A percentile compares a stretch with the other conserved stretches of the same genome.
These are phyloP conservation scores for Tineola bisselliella DNA, from an alignment of 2,888 invertebrate genomes.

Conservation along the genomic window DNA sequence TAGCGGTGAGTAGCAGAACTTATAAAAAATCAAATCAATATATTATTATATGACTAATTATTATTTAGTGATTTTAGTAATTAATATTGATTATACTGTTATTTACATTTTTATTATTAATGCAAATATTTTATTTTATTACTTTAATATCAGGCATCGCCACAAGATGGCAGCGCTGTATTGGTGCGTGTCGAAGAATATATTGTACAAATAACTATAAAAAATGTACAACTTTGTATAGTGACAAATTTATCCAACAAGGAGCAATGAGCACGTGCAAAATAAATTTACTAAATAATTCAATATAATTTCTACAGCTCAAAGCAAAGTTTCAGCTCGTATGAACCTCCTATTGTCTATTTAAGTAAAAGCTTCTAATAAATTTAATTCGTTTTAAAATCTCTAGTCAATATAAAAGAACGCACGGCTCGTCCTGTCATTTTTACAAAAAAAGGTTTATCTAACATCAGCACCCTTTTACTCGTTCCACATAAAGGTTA, in stretches of 20 bases:
- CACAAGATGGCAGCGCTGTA: neutral
- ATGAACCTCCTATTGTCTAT: too few species aligned
- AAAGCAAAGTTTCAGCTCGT: too few species aligned
- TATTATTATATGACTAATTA: neutral
- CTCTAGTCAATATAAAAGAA: conserved; percentile 23
- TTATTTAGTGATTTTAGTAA: neutral
- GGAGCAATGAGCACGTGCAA: too few species aligned
- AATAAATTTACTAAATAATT: too few species aligned
- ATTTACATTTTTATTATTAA: neutral
- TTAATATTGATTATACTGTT: too few species aligned
- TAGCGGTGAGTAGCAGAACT: conserved; percentile 45
- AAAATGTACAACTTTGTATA: too few species aligned
- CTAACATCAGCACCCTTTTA: conserved; percentile 66
- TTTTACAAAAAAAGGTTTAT: conserved; percentile 49
- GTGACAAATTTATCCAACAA: too few species aligned
- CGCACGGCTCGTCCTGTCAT: conserved; percentile 50
- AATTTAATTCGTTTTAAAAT: neutral
- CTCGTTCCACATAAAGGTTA: conserved; percentile 63
- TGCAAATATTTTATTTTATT: neutral
- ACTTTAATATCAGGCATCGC: neutral
- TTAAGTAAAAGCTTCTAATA: too few species aligned
- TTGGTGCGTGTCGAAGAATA: too few species aligned
- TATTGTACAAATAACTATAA: too few species aligned
- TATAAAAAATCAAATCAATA: neutral
- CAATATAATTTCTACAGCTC: too few species aligned